Evolutionary conservation across 2,888 invertebrate species (phyloP).

Genomic region (Plebejus argus): DNA sequence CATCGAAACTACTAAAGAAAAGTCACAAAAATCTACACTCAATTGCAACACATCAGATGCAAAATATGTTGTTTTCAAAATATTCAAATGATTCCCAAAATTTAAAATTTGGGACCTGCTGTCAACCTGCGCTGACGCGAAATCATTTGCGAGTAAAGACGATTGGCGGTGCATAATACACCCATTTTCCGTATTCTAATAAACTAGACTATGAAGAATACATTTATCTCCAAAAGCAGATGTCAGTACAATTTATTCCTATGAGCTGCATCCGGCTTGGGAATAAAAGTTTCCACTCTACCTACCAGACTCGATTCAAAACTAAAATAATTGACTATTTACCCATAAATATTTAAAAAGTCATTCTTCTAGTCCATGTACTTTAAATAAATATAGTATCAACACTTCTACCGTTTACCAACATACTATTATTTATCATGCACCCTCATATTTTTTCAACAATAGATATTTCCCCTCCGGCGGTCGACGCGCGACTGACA

Average conservation of each 20-base stretch:
- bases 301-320: background rate
- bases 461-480: conserved; percentile 56
- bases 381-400: background rate
- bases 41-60: background rate
- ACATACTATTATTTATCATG: conserved; percentile 5
- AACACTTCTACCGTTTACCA: background rate
- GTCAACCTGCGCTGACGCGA: conserved; percentile 12
- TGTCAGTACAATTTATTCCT: background rate
- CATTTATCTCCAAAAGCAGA: background rate
- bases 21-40: too few relatives aligned
- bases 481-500: conserved; percentile 58
- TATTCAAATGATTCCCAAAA: background rate
- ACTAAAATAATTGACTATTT: background rate
- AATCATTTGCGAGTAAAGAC: conserved; percentile 16
- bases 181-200: conserved; percentile 13
- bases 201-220: background rate
- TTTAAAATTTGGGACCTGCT: background rate
- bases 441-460: conserved; percentile 43
- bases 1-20: too few relatives aligned
- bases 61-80: background rate
- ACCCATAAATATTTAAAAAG: background rate
- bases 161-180: conserved; percentile 5
- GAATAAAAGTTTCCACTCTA: background rate
- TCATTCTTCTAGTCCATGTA: background rate
- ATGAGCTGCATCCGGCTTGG: background rate